These are phyloP conservation scores for Leptarthrus brevirostris DNA, from an alignment of 2,888 invertebrate genomes.

Conservation along the genomic window DNA sequence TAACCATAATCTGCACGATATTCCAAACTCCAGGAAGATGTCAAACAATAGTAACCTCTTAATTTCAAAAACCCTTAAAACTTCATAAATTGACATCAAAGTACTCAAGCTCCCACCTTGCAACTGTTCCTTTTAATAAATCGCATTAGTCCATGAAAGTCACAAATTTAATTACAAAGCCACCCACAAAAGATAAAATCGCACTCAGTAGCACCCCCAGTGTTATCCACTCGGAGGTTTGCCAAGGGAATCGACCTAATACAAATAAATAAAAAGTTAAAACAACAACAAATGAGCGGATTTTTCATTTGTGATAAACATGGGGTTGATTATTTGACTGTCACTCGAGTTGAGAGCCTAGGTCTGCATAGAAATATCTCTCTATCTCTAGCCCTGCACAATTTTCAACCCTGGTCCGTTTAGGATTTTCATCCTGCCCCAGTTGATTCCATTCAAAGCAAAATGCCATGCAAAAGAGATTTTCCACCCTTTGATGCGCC, in stretches of 20 bases:
- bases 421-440: slow-evolving; percentile 40
- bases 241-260: slow-evolving; percentile 16
- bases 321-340: slow-evolving; percentile 41
- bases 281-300: slow-evolving; percentile 48
- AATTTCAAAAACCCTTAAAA: background rate
- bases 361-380: background rate
- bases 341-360: background rate
- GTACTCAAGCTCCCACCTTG: background rate
- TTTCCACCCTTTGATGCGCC: slow-evolving; percentile 49
- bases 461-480: slow-evolving; percentile 48
- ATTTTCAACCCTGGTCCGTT: slow-evolving; percentile 2
- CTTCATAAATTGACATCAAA: background rate
- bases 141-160: slow-evolving; percentile 34
- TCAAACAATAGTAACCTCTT: no score
- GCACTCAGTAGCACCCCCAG: background rate
- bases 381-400: background rate
- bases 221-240: background rate
- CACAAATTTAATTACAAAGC: slow-evolving; percentile 43
- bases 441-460: slow-evolving; percentile 42
- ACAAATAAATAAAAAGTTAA: slow-evolving; percentile 47
- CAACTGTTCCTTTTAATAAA: slow-evolving; percentile 16
- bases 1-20: no score
- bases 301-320: slow-evolving; percentile 44
- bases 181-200: slow-evolving; percentile 2
- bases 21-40: no score